These are phyloP conservation scores for Orius laevigatus DNA, from an alignment of 1,140 invertebrate genomes.

Conservation along the genomic window DNA sequence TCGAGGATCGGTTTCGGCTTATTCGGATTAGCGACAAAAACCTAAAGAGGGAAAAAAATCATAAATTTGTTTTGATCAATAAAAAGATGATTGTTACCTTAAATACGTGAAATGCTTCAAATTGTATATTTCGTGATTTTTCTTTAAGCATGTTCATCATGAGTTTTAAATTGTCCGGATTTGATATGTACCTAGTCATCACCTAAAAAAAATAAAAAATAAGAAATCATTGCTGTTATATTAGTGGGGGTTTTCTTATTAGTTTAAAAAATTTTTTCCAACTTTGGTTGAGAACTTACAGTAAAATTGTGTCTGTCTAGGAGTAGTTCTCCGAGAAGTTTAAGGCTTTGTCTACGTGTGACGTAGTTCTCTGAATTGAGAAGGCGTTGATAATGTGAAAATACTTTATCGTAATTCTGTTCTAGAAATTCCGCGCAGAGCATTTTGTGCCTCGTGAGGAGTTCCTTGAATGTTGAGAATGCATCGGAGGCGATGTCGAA, in stretches of 20 bases:
- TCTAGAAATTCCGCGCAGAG: slow-evolving; percentile 97
- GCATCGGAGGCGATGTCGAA: slow-evolving; percentile 99
- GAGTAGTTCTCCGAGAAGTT: slow-evolving; percentile 90
- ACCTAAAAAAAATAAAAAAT: slow-evolving; percentile 39
- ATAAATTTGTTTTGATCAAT: too few relatives aligned
- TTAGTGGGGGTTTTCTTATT: neutral
- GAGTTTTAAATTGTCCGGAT: slow-evolving; percentile 96
- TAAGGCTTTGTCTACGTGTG: slow-evolving; percentile 89
- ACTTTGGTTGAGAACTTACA: slow-evolving; percentile 36
- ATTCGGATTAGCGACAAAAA: slow-evolving; percentile 99
- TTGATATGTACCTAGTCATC: slow-evolving; percentile 98
- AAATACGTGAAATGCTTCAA: slow-evolving; percentile 99
- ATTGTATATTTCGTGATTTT: slow-evolving; percentile 98
- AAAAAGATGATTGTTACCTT: slow-evolving; percentile 73
- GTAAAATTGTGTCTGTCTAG: slow-evolving; percentile 98
- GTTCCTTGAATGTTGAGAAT: slow-evolving; percentile 99
- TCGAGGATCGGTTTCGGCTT: slow-evolving; percentile 98
- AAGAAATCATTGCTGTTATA: neutral
- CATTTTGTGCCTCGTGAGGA: slow-evolving; percentile 96
- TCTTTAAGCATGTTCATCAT: slow-evolving; percentile 99
- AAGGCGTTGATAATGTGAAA: slow-evolving; percentile 89
- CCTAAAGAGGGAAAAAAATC: slow-evolving; percentile 39
- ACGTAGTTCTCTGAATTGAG: slow-evolving; percentile 99
- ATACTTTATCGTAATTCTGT: slow-evolving; percentile 96
- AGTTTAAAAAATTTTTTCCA: slow-evolving; percentile 15